These are phyloP conservation scores for Acanthococcus lagerstroemiae DNA, from an alignment of 2,888 invertebrate genomes.

Conservation along the genomic window DNA sequence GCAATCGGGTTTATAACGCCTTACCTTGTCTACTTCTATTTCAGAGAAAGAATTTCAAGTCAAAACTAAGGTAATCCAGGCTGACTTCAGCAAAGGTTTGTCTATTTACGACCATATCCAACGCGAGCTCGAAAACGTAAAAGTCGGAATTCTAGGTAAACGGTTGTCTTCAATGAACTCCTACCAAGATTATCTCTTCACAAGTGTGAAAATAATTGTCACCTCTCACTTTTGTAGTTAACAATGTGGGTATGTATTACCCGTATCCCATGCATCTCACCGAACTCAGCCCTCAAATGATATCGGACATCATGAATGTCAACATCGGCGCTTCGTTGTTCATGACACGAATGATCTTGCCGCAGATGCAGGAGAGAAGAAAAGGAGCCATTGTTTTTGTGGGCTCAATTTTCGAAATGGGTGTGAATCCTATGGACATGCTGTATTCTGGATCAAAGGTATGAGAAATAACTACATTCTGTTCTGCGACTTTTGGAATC, in stretches of 20 bases:
- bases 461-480: too few relatives aligned
- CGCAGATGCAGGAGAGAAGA: not conserved
- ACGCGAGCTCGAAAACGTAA: not conserved
- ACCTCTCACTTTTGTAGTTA: not conserved
- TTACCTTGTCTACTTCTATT: too few relatives aligned
- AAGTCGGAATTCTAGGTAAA: not conserved
- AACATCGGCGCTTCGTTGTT: not conserved
- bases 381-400: not conserved
- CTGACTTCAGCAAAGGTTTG: not conserved
- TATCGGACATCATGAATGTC: not conserved
- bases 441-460: not conserved
- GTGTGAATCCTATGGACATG: not conserved
- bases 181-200: not conserved
- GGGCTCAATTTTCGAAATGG: not conserved
- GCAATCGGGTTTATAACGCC: too few relatives aligned
- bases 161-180: not conserved
- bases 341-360: not conserved
- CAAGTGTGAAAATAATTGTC: too few relatives aligned
- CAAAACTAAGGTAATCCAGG: not conserved
- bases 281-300: not conserved
- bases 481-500: too few relatives aligned
- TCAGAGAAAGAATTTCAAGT: not conserved
- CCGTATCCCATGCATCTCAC: not conserved
- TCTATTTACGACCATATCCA: not conserved
- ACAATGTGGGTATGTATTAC: not conserved